Conservation (phyloP, 2,113 vertebrate genomes). For the Rynchops niger region DNA sequence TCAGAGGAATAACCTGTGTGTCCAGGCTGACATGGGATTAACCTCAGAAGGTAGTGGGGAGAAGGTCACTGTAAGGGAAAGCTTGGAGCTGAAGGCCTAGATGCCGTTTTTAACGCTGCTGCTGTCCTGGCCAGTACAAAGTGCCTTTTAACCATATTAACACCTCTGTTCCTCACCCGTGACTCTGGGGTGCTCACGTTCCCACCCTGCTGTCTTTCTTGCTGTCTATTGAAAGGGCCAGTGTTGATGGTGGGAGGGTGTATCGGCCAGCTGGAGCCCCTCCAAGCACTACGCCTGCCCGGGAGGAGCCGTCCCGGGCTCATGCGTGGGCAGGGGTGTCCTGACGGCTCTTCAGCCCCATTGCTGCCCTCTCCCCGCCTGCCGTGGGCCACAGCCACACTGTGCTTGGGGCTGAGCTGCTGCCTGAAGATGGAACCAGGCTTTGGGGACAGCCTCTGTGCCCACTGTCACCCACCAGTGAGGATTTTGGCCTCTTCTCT, state of each 20-base stretch:
- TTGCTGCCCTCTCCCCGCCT: background rate
- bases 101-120: fast-evolving
- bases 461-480: fast-evolving
- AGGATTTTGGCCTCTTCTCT: background rate
- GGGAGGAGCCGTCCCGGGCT: background rate
- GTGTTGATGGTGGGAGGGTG: no score
- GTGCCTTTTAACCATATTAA: background rate
- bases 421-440: background rate
- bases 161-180: no score
- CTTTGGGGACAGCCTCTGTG: background rate
- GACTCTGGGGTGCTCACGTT: background rate
- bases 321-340: fast-evolving
- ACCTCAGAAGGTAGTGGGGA: background rate
- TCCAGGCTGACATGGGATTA: background rate
- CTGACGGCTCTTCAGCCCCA: background rate
- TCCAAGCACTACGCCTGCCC: fast-evolving
- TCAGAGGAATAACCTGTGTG: fast-evolving
- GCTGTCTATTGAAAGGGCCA: background rate
- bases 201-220: background rate
- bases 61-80: background rate
- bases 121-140: background rate
- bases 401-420: background rate
- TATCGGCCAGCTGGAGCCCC: background rate
- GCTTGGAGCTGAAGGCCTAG: background rate
- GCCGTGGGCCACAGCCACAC: fast-evolving